A percentile compares a stretch with the other conserved stretches of the same genome.
phyloP scores from a whole-genome alignment of 2,797 vertebrate genomes.

The Pseudochirops cupreus region DNA sequence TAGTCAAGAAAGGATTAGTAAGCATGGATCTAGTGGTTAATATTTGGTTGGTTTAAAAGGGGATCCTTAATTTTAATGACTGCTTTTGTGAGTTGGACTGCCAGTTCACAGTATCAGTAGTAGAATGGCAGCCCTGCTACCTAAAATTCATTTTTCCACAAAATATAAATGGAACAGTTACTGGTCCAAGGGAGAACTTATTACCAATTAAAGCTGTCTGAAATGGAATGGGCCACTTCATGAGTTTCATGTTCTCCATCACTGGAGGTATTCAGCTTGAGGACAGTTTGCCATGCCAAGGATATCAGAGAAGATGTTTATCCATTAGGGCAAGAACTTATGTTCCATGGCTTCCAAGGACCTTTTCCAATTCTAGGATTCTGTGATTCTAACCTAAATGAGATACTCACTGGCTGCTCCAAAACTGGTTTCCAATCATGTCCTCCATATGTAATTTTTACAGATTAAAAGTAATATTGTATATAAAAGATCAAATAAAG shows the following conservation, averaged over 20 bases:
- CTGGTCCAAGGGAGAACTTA: conserved; percentile 9
- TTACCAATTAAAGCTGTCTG: background rate
- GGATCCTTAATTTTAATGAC: conserved; percentile 59
- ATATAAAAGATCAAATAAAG: conserved; percentile 88
- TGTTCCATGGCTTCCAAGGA: background rate
- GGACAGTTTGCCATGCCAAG: background rate
- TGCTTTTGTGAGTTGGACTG: conserved; percentile 79
- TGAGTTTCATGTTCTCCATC: background rate
- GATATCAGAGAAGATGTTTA: background rate
- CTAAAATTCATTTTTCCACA: conserved; percentile 78
- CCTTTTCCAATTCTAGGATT: conserved; percentile 11
- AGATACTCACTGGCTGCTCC: conserved; percentile 80
- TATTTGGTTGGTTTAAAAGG: conserved; percentile 52
- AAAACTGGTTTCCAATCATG: conserved; percentile 78
- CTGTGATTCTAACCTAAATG: conserved; percentile 59
- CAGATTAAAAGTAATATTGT: conserved; percentile 86
- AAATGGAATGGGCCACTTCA: background rate
- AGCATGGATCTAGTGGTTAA: conserved; percentile 47
- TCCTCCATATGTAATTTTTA: conserved; percentile 87
- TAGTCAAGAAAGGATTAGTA: conserved; percentile 30
- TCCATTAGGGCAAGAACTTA: background rate
- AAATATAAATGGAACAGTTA: conserved; percentile 77
- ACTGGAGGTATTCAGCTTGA: background rate
- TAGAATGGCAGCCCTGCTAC: conserved; percentile 4
- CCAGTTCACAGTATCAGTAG: conserved; percentile 77